phyloP scores from a whole-genome alignment of 2,797 vertebrate genomes.

The Pelobates cultripes region DNA sequence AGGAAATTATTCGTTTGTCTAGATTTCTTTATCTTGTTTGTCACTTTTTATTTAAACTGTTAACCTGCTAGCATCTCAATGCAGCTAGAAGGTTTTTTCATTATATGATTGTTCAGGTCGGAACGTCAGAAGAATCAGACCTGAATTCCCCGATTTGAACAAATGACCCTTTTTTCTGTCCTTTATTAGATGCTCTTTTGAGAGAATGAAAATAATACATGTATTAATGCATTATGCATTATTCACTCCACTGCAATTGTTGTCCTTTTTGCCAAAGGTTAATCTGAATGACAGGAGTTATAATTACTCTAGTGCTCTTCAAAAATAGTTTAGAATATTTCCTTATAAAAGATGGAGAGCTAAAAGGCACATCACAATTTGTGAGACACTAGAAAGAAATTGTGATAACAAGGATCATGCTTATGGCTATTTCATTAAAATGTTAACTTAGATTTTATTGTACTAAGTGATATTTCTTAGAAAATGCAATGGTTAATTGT shows the following conservation, averaged over 20 bases:
- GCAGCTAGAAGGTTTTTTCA: no score
- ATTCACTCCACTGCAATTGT: slow-evolving; percentile 1
- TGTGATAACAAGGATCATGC: slow-evolving; percentile 15
- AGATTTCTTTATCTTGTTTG: no score
- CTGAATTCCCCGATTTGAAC: no score
- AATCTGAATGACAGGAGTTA: slow-evolving; percentile 30
- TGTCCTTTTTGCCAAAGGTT: slow-evolving; percentile 35
- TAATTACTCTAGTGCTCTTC: slow-evolving; percentile 25
- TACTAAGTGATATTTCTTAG: neutral
- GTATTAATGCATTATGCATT: slow-evolving; percentile 29
- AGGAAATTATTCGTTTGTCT: no score
- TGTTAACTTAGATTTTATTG: neutral
- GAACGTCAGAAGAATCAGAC: no score
- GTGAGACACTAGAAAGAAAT: slow-evolving; percentile 21
- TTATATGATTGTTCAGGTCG: no score
- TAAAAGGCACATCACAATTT: slow-evolving; percentile 31
- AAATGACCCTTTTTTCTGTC: neutral
- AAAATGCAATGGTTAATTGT: neutral
- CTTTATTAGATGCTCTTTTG: neutral
- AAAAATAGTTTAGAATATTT: slow-evolving; percentile 20
- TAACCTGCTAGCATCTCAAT: no score
- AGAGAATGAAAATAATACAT: slow-evolving; percentile 16
- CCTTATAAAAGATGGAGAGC: slow-evolving; percentile 15
- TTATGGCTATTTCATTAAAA: slow-evolving; percentile 21
- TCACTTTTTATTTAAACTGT: no score